Evolutionary conservation across 2,113 vertebrate species (phyloP).

Genomic region (Hippocampus abdominalis): DNA sequence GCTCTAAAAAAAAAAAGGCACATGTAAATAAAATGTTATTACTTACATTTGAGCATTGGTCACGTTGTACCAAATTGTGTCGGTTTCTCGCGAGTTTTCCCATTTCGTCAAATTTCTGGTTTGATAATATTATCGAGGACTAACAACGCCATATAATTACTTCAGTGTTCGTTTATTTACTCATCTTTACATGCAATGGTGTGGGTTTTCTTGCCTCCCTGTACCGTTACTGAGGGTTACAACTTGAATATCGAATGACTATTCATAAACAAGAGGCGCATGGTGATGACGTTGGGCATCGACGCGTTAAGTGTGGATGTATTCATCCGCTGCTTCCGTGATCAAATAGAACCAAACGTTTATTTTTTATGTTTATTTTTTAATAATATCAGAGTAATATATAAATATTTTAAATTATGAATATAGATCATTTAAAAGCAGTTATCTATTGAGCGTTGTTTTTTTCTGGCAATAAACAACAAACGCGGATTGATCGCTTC

Average conservation of each 20-base stretch:
- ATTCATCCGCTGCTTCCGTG: slow-evolving; percentile 30
- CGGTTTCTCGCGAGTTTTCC: neutral
- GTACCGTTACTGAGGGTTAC: rapidly evolving
- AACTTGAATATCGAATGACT: neutral
- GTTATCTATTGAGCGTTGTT: neutral
- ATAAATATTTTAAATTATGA: rapidly evolving
- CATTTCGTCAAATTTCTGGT: neutral
- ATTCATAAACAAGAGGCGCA: slow-evolving; percentile 58
- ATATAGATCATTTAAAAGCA: rapidly evolving
- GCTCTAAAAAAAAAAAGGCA: neutral
- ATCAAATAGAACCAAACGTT: slow-evolving; percentile 39
- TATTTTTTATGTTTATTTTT: neutral
- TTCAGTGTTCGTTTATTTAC: neutral
- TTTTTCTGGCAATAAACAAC: neutral
- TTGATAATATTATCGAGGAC: neutral
- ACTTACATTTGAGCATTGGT: neutral
- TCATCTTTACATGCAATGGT: neutral
- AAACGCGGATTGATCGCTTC: slow-evolving; percentile 52
- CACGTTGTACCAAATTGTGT: neutral
- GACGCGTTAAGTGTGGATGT: neutral
- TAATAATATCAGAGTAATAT: neutral
- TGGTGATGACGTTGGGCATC: slow-evolving; percentile 28
- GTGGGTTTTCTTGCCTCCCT: neutral
- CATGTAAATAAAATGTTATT: neutral
- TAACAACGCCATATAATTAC: neutral